Evolutionary conservation across 2,113 vertebrate genomes (phyloP).

Genomic region (Pogonocichla stellata): DNA sequence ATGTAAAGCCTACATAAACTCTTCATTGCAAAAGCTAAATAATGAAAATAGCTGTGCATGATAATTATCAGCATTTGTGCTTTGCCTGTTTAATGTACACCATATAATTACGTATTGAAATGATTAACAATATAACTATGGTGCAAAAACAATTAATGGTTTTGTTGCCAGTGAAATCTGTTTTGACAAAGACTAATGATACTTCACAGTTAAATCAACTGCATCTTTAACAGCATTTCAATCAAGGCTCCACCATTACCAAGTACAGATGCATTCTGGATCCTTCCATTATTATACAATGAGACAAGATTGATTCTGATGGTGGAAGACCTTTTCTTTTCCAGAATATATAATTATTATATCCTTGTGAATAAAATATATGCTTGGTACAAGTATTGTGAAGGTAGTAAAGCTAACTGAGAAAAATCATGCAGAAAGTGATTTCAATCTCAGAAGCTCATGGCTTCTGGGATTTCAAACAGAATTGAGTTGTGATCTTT

Average conservation of each 20-base stretch:
- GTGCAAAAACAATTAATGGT: not conserved
- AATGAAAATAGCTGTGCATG: not conserved
- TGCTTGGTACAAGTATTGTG: not conserved
- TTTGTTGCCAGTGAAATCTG: constrained; percentile 6
- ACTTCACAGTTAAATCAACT: not conserved
- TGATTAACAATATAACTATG: not conserved
- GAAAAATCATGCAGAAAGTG: not conserved
- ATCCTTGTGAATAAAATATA: not conserved
- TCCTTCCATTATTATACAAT: not conserved
- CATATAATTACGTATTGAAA: constrained; percentile 23
- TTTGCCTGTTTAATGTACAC: not conserved
- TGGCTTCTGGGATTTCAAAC: not conserved
- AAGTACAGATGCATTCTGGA: not conserved
- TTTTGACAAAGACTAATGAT: constrained; percentile 19
- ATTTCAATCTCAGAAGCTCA: not conserved
- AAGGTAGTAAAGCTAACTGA: not conserved
- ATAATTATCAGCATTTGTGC: not conserved
- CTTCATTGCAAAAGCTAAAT: not conserved
- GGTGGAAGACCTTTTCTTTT: not conserved
- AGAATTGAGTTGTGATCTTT: constrained; percentile 29
- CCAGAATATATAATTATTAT: not conserved
- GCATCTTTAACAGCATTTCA: not conserved
- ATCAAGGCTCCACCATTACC: not conserved
- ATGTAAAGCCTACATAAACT: not conserved
- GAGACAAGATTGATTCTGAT: not conserved